Evolutionary conservation across 1,140 invertebrate genomes (phyloP), one percentile per base, ranked within the genome.

Genomic region (Geopemphigus sp.): DNA sequence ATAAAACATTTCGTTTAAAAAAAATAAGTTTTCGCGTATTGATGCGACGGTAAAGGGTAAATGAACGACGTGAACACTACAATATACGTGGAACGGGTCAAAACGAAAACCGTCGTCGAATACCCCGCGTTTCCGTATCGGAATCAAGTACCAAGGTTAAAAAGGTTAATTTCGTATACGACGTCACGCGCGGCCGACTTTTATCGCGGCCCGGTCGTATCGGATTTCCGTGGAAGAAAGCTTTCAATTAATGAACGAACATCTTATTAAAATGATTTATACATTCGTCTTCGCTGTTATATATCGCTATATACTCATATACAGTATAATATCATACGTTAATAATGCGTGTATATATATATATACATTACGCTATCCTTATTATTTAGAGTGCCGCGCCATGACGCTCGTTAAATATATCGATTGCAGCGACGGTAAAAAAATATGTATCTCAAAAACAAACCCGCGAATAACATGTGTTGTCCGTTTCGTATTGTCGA

Each of bases 221-320:
- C 29, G 29, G 19, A 26, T 63, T 19, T 63, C 61, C 26, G 15
- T 17, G 19, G 26, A 63, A 32, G 61, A 19, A 63, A 3, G 4
- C 26, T 19, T 63, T 63, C 26, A 32, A 63, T 63, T 32, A 63
- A 63, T 3, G 5, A 63, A n/a, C 17, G 0, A 63, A 17, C 17
- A 8, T 63, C 61, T 63, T 63, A 63, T 63, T 63, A 63, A 63
- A 63, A 63, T 63, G 61, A 63, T 63, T 63, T 63, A 63, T 63
- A 19, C 26, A 63, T 32, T 6, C 17, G 15, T 15, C 26, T 19
- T 15, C 19, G 19, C 59, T 8, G 17, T 29, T 63, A 8, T 63
- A 63, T 19, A n/a, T n/a, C n/a, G n/a, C n/a, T n/a, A n/a, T n/a
- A n/a, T 29, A 11, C 29, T 50, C 12, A 45, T 19, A 32, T 61